phyloP scores from a whole-genome alignment of 2,888 invertebrate genomes.

The Dasysyrphus albostriatus region DNA sequence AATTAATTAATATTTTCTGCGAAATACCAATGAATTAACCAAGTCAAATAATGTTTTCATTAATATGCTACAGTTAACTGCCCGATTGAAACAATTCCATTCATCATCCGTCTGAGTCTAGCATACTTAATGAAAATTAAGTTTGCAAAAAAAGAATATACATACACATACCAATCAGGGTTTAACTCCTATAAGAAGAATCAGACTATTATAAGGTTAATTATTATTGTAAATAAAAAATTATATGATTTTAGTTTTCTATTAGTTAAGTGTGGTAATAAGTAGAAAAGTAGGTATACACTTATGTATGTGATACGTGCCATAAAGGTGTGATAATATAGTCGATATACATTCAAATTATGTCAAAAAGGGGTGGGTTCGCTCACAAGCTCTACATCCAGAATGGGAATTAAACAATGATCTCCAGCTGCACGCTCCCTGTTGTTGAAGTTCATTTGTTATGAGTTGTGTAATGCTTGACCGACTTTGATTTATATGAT shows the following conservation, averaged over 20 bases:
- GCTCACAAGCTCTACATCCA: background rate
- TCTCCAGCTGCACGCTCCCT: slow-evolving; percentile 37
- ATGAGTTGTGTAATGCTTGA: slow-evolving; percentile 42
- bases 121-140: slow-evolving; percentile 61
- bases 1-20: background rate
- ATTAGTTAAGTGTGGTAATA: slow-evolving; percentile 1
- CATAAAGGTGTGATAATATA: slow-evolving; percentile 51
- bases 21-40: background rate
- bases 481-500: slow-evolving; percentile 52
- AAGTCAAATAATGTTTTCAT: slow-evolving; percentile 29
- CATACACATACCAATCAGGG: background rate
- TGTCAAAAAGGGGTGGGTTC: slow-evolving; percentile 40
- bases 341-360: slow-evolving; percentile 32
- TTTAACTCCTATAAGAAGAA: background rate
- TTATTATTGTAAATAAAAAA: slow-evolving; percentile 16
- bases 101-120: slow-evolving; percentile 59
- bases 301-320: slow-evolving; percentile 26
- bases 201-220: background rate
- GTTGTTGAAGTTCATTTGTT: slow-evolving; percentile 36
- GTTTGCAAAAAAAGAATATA: background rate
- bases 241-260: slow-evolving; percentile 13
- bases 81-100: slow-evolving; percentile 44
- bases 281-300: background rate
- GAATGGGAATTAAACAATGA: slow-evolving; percentile 33
- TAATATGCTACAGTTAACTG: slow-evolving; percentile 56